Base-by-base conservation (phyloP, 2,797 vertebrate genomes). In the Sylvilagus floridanus region DNA sequence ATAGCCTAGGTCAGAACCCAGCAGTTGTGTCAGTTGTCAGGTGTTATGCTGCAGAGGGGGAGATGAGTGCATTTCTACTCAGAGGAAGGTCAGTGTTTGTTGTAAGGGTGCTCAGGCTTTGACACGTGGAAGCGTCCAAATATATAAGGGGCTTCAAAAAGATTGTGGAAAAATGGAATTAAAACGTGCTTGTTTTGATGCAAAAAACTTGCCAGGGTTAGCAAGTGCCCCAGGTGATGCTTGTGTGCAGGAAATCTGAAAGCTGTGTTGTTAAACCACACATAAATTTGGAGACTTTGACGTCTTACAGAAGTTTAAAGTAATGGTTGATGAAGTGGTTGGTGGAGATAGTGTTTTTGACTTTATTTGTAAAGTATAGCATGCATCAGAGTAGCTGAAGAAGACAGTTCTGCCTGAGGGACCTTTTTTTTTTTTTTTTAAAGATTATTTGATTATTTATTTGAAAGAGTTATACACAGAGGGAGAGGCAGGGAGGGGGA, bases 281-380 rank as follows among this genome's bases (percentile, higher is more conserved):
- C 11, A 26, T 91, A 62, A 65, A 75, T 17, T 60, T 88, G 47
- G 57, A 79, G 47, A 83, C 65, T 91, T 92, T 77, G 19, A n/a
- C 75, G 11, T 75, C 28, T 87, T 78, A 54, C 0, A 60, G 73
- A 73, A 42, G 75, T 87, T 84, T 77, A 90, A 69, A 87, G 30
- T 71, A 81, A 69, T 57, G 30, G 30, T 47, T 87, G 42, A 47
- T 47, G 42, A 47, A 47, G 42, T 47, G 42, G 42, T 47, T 47
- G 8, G 42, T 47, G 42, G 42, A 47, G 42, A 47, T 47, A 47
- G 8, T 47, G 42, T 47, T 47, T 72, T 57, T 87, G 63, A 57
- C 57, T 69, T 94, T 14, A 71, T 28, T 90, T 86, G 60, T 69
- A 50, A 93, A 72, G 37, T 88, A 4, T 24, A 85, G 42, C 42